Evolutionary conservation across 2,113 vertebrate genomes (phyloP).

Genomic region (Tragelaphus buxtoni): DNA sequence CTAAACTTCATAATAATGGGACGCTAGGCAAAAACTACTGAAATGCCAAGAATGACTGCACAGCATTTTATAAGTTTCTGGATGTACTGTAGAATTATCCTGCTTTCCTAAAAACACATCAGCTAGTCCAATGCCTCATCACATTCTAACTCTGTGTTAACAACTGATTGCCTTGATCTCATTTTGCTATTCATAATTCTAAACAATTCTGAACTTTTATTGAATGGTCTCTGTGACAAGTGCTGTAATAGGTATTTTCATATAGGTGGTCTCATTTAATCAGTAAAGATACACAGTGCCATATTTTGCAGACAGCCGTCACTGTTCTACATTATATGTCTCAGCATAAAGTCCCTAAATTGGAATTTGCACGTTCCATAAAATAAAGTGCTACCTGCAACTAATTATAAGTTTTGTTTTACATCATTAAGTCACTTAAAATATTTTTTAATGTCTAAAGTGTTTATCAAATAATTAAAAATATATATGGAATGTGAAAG

Average conservation of each 20-base stretch:
- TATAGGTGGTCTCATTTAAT: neutral
- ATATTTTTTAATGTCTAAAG: neutral
- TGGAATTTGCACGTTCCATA: neutral
- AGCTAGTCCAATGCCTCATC: neutral
- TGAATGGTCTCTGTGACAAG: neutral
- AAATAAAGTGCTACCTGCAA: neutral
- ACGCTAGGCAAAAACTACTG: neutral
- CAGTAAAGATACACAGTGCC: neutral
- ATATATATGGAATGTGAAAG: neutral
- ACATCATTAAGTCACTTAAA: neutral
- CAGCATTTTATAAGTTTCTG: neutral
- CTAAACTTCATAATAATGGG: neutral
- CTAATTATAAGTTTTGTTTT: neutral
- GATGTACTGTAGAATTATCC: neutral
- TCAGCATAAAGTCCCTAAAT: neutral
- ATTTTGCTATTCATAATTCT: neutral
- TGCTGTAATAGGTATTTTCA: neutral
- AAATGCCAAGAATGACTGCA: neutral
- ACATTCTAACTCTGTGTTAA: neutral
- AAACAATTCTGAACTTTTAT: neutral
- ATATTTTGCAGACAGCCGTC: neutral
- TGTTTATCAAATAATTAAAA: neutral
- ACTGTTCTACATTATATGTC: neutral
- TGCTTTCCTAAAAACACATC: neutral
- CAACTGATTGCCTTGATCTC: neutral